A percentile compares a stretch with the other conserved stretches of the same genome.
Conservation (phyloP, 2,797 vertebrate species). For the Halcyon leucocephala region DNA sequence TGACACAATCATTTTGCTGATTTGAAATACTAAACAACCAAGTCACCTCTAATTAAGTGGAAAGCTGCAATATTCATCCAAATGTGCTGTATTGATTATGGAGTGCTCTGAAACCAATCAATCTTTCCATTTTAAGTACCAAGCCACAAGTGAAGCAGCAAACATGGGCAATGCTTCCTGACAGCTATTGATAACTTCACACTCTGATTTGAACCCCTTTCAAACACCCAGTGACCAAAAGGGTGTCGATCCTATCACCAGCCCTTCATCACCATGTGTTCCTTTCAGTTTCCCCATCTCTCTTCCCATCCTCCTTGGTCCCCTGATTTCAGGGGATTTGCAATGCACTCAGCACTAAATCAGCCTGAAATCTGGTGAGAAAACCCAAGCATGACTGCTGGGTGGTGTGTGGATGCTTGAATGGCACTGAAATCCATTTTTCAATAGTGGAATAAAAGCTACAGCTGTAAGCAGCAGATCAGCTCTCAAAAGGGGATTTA, state of each 20-base stretch:
- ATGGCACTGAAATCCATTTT: background rate
- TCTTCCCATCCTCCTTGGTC: background rate
- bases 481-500: background rate
- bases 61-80: constrained; percentile 2
- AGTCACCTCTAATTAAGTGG: constrained; percentile 55
- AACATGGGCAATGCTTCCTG: background rate
- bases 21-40: constrained; percentile 28
- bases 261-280: background rate
- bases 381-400: background rate
- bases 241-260: background rate
- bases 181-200: constrained; percentile 2
- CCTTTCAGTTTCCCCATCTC: background rate
- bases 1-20: constrained; percentile 14
- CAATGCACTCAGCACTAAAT: background rate
- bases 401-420: background rate
- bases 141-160: background rate
- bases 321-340: background rate
- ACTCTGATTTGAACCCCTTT: background rate
- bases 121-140: background rate
- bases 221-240: background rate
- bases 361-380: background rate
- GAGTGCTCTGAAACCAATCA: background rate
- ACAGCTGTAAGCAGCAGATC: background rate
- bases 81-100: background rate
- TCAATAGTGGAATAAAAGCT: background rate